These are phyloP conservation scores for Glossophaga mutica DNA, from an alignment of 2,797 vertebrate species.

Conservation along the genomic window DNA sequence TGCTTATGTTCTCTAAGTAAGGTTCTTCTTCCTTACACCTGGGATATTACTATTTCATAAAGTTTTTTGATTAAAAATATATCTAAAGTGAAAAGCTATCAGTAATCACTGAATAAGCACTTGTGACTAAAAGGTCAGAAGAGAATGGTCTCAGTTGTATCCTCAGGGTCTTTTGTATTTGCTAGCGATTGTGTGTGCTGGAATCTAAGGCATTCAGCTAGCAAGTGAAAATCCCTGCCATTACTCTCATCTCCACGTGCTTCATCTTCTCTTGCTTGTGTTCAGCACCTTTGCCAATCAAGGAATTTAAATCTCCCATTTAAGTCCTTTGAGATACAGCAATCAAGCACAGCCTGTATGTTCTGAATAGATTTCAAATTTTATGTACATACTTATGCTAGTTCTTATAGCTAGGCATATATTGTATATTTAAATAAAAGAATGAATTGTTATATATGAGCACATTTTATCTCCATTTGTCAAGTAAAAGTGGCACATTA, in stretches of 20 bases:
- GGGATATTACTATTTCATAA: neutral
- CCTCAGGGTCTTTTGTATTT: neutral
- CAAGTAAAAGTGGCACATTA: slow-evolving; percentile 68
- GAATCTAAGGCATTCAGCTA: neutral
- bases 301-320: neutral
- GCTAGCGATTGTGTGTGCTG: neutral
- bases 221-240: neutral
- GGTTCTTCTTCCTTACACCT: neutral
- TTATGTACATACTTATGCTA: neutral
- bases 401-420: neutral
- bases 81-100: neutral
- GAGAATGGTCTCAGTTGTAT: neutral
- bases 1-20: neutral
- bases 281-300: neutral
- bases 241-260: neutral
- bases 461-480: slow-evolving; percentile 68
- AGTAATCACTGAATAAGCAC: neutral
- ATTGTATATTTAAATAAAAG: slow-evolving; percentile 17
- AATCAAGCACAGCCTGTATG: neutral
- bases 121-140: neutral
- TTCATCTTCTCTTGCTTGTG: neutral
- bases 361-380: neutral
- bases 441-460: neutral
- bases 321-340: neutral
- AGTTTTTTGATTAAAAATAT: neutral